These are phyloP conservation scores for Pygathrix nemaeus DNA, from an alignment of 2,113 vertebrate genomes.

Conservation along the genomic window DNA sequence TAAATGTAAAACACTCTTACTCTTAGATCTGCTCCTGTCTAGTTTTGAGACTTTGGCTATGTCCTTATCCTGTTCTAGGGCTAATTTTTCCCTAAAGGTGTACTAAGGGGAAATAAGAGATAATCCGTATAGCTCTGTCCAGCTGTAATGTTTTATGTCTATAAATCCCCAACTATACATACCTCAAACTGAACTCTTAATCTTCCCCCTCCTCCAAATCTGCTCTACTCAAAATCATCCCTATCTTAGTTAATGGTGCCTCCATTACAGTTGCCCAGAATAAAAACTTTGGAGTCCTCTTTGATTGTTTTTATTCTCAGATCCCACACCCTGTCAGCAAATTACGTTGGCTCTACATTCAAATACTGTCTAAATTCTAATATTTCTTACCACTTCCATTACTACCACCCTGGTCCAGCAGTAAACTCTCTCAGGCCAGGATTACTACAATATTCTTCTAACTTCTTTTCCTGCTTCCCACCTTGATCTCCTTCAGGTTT, in stretches of 20 bases:
- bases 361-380: neutral
- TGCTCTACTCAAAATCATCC: neutral
- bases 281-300: neutral
- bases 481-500: neutral
- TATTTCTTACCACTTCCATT: neutral
- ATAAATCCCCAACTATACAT: neutral
- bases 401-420: neutral
- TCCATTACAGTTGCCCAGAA: neutral
- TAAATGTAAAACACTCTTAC: neutral
- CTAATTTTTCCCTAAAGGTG: neutral
- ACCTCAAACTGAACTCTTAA: neutral
- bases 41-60: neutral
- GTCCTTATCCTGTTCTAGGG: neutral
- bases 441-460: neutral
- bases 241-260: neutral
- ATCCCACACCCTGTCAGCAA: neutral
- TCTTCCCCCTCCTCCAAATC: neutral
- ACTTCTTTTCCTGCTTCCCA: neutral
- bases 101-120: neutral
- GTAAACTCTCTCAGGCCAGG: neutral
- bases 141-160: neutral
- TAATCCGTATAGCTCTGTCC: neutral
- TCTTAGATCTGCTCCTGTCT: neutral
- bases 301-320: neutral
- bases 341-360: neutral